Evolutionary conservation across 1,140 invertebrate genomes (phyloP).

Genomic region (Neodiprion pinetum): DNA sequence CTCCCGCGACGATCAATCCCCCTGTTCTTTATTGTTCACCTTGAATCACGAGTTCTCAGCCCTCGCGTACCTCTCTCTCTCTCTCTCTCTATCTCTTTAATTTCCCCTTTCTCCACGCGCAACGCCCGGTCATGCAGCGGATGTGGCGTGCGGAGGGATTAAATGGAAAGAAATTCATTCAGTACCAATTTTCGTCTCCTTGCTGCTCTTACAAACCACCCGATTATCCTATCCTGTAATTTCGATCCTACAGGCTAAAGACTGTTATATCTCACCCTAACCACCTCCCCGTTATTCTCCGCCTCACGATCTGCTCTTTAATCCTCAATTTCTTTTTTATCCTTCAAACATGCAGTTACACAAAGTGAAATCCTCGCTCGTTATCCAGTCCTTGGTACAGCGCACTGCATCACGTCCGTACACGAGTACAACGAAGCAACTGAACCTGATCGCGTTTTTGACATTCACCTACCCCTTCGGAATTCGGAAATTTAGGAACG

Average conservation of each 20-base stretch:
- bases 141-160: no score
- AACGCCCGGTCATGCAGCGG: no score
- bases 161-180: slow-evolving; percentile 12
- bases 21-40: slow-evolving; percentile 25
- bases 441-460: no score
- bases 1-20: slow-evolving; percentile 59
- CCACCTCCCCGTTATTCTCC: slow-evolving; percentile 11
- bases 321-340: background rate
- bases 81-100: slow-evolving; percentile 23
- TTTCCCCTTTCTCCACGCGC: background rate
- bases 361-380: slow-evolving; percentile 11
- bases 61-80: slow-evolving; percentile 20
- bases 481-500: no score
- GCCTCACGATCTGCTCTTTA: slow-evolving; percentile 3
- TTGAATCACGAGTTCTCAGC: slow-evolving; percentile 27
- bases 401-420: no score
- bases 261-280: slow-evolving; percentile 27
- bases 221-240: slow-evolving; percentile 61
- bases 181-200: slow-evolving; percentile 51
- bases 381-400: background rate
- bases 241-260: slow-evolving; percentile 48
- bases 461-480: no score
- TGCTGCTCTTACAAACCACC: slow-evolving; percentile 59
- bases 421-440: no score
- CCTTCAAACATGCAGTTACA: slow-evolving; percentile 20